Evolutionary conservation across 2,888 invertebrate species (phyloP), one percentile per base, ranked within the genome.

Genomic region (Sphaerophoria rueppellii): DNA sequence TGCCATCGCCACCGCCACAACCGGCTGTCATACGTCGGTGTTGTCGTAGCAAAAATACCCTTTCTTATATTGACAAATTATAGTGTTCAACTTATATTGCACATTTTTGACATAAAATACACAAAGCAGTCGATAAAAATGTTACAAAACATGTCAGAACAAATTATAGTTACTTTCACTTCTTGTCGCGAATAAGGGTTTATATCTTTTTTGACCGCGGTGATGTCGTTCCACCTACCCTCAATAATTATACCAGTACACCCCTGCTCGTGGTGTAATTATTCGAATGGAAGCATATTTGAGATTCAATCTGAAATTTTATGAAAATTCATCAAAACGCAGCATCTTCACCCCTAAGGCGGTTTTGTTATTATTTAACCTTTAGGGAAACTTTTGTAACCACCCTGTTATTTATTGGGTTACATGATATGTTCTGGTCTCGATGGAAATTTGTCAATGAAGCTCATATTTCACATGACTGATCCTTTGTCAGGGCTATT

Each of bases 61-160:
- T 74, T 80, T 75, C 72, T 74, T 60, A n/a, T 60, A 71, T 70
- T 12, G 70, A 40, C 46, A 76, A 85, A 85, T 85, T 81, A 77
- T 73, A 77, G 73, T 63, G 55, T 81, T 72, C 70, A 74, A 54
- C 65, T 35, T 63, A 43, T 43, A 58, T 73, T 81, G 77, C 82
- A 78, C 60, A 71, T 57, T 83, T 83, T 77, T 79, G 80, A 81
- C 67, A 76, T 73, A 16, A 76, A 24, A 58, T 82, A 78, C 87
- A 91, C 90, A 91, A 91, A 89, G 86, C 89, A 90, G 89, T 89
- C 91, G 91, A 91, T 91, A 90, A 89, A 90, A 91, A 90, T 91
- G 91, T 91, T 91, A 89, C 90, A 89, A 90, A 91, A 91, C 91
- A 91, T 91, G 91, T 90, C 91, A 91, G 89, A 89, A 89, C 89